phyloP scores from a whole-genome alignment of 2,888 invertebrate genomes.

The Drosophila neonasuta region DNA sequence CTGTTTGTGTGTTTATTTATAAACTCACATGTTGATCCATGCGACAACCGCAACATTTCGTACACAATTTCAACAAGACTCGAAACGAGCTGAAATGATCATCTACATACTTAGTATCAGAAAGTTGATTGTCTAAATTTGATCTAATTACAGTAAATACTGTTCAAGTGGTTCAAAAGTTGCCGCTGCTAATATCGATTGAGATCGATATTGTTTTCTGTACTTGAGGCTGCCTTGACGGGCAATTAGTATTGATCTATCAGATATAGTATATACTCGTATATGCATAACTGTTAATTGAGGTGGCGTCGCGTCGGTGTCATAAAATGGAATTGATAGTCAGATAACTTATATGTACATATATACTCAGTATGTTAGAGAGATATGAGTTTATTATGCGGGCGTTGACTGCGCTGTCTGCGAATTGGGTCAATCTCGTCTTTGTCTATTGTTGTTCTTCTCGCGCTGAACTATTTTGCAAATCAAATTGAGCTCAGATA shows the following conservation, averaged over 20 bases:
- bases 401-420: constrained; percentile 45
- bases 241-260: constrained; percentile 57
- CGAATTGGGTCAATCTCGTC: constrained; percentile 49
- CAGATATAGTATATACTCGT: constrained; percentile 18
- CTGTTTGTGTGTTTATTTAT: constrained; percentile 31
- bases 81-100: constrained; percentile 1
- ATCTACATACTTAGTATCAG: background rate
- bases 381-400: constrained; percentile 34
- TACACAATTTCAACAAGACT: constrained; percentile 60
- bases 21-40: constrained; percentile 46
- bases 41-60: constrained; percentile 53
- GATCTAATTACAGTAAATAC: constrained; percentile 6
- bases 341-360: constrained; percentile 2
- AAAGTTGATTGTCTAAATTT: constrained; percentile 6
- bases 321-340: constrained; percentile 47
- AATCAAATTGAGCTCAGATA: constrained; percentile 56
- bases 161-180: constrained; percentile 28
- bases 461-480: constrained; percentile 51
- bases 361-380: background rate
- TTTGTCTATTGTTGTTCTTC: constrained; percentile 10
- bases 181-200: constrained; percentile 32
- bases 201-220: constrained; percentile 31
- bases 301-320: constrained; percentile 41
- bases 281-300: constrained; percentile 53
- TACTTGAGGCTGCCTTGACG: constrained; percentile 48